Evolutionary conservation across 2,888 invertebrate species (phyloP), one percentile per base, ranked within the genome.

Genomic region (Idaea biselata): DNA sequence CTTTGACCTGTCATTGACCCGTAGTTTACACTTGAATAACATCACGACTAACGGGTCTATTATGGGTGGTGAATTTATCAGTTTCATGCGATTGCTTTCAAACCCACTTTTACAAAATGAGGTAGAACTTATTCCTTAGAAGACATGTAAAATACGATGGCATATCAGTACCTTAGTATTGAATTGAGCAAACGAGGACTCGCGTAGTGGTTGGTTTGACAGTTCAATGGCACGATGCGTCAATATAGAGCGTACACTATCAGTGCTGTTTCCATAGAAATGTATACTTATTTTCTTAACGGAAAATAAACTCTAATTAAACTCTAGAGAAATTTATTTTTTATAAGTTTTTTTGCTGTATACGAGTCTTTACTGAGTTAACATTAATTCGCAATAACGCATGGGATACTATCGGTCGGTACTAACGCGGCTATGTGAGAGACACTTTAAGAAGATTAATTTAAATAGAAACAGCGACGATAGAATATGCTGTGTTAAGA

Each of bases 111-210:
- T 61, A 65, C 58, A 66, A 70, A 68, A 69, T 70, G 73, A 73
- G 73, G 73, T 73, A 73, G 70, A 68, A 65, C 55, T 68, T 25
- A 68, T 72, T 69, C 64, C 62, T 60, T 60, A 63, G 66, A 61
- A 69, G 67, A 66, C 61, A 61, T 66, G 60, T 63, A 61, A 63
- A 56, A 69, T 58, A 68, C 59, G 66, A 68, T 68, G 66, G 66
- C 64, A 63, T 63, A 62, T 64, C 44, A 44, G 44, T 63, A 70
- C 25, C 25, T 25, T 32, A 68, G 64, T 56, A 56, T 55, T 55
- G 44, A 63, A 66, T 72, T 70, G 72, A 72, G 70, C 72, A 72
- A 70, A 63, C 58, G 60, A 66, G 70, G 67, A 68, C 62, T 63
- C 60, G 44, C 8, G 62, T 64, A 64, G 63, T 61, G 59, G 58